Evolutionary conservation across 2,888 invertebrate species (phyloP).

Genomic region (Eueremaeus valkanovi): DNA sequence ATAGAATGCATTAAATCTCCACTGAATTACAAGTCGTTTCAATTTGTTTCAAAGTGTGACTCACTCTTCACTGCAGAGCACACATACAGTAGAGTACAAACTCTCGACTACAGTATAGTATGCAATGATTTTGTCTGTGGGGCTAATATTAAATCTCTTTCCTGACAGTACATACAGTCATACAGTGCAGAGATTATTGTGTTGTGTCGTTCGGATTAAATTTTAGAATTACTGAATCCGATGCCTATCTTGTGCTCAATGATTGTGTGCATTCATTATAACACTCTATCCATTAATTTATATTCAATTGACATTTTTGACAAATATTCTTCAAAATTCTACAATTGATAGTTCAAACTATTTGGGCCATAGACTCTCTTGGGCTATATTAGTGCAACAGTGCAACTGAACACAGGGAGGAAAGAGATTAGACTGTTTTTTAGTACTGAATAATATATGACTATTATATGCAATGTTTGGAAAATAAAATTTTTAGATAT

Average conservation of each 20-base stretch:
- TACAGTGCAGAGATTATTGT: neutral
- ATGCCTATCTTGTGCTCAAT: neutral
- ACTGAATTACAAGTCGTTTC: neutral
- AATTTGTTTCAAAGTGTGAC: neutral
- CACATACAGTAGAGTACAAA: too few species aligned
- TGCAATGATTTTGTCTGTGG: neutral
- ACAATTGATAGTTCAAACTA: neutral
- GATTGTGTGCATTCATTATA: neutral
- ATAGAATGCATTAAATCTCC: neutral
- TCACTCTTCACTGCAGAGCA: conserved; percentile 13
- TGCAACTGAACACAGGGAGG: neutral
- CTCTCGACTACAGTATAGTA: too few species aligned
- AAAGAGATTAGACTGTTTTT: neutral
- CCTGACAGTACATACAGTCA: too few species aligned
- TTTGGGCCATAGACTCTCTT: neutral
- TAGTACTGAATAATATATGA: too few species aligned
- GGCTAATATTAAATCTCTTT: neutral
- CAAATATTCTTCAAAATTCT: conserved; percentile 8
- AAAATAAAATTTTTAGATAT: too few species aligned
- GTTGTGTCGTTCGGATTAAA: conserved; percentile 18
- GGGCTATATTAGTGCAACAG: neutral
- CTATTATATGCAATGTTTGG: too few species aligned
- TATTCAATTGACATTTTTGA: conserved; percentile 3
- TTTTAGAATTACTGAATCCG: neutral
- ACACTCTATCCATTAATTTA: conserved; percentile 2